A percentile compares a stretch with the other conserved stretches of the same genome.
These are phyloP conservation scores for Odobenus rosmarus DNA, from an alignment of 2,113 vertebrate species.

Conservation along the genomic window DNA sequence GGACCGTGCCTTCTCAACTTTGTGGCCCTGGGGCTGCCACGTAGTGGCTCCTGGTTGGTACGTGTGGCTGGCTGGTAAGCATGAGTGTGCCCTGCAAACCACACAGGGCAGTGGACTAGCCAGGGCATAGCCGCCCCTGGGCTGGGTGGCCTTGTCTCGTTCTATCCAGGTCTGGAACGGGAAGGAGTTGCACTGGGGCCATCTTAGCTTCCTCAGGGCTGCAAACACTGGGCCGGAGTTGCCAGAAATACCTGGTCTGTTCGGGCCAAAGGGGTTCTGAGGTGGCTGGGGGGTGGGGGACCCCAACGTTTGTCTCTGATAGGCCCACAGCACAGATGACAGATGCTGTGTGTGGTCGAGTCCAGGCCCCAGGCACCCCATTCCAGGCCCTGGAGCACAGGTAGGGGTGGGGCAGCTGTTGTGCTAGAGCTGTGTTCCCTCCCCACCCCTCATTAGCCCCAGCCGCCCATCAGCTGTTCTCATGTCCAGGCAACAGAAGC, in stretches of 20 bases:
- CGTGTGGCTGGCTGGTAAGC: background rate
- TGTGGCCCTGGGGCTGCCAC: fast-evolving
- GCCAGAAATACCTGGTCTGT: background rate
- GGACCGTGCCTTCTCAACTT: background rate
- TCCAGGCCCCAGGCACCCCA: background rate
- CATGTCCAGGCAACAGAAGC: slow-evolving; percentile 52
- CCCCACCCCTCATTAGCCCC: background rate
- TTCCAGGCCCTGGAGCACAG: background rate
- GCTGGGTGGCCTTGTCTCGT: background rate
- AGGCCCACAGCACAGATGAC: background rate
- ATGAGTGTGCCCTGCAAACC: background rate
- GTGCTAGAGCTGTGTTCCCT: background rate
- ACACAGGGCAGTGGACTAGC: background rate
- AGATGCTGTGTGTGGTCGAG: background rate
- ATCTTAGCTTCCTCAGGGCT: background rate
- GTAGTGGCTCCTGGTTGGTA: background rate
- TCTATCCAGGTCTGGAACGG: background rate
- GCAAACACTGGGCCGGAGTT: background rate
- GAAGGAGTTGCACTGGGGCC: background rate
- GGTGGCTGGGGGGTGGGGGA: background rate
- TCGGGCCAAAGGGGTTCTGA: background rate
- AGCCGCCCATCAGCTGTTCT: slow-evolving; percentile 64
- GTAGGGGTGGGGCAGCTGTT: background rate
- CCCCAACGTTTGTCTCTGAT: background rate
- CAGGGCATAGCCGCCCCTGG: background rate